These are phyloP conservation scores for Thaumatotibia leucotreta DNA, from an alignment of 1,140 invertebrate species.

Conservation along the genomic window DNA sequence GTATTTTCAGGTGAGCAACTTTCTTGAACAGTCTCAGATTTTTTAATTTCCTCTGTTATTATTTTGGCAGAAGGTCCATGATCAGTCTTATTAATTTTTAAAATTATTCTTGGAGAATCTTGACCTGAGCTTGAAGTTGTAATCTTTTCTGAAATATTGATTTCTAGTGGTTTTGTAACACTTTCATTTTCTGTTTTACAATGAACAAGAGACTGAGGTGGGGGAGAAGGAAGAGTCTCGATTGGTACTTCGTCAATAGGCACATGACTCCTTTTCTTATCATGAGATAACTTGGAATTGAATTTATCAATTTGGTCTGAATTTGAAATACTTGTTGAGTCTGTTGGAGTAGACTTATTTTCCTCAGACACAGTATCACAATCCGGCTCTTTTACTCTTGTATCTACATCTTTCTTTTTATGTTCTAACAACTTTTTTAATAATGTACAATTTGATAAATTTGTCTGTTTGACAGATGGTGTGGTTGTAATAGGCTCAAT, in stretches of 20 bases:
- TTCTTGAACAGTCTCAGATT: slow-evolving; percentile 33
- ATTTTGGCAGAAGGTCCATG: slow-evolving; percentile 73
- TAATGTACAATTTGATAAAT: slow-evolving; percentile 51
- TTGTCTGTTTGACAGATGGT: slow-evolving; percentile 27
- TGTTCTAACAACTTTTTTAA: slow-evolving; percentile 63
- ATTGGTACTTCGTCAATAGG: slow-evolving; percentile 20
- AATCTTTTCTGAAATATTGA: slow-evolving; percentile 62
- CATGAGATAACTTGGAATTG: slow-evolving; percentile 15
- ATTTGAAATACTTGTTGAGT: neutral
- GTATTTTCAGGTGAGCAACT: slow-evolving; percentile 37
- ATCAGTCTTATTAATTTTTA: slow-evolving; percentile 76
- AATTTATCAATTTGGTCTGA: slow-evolving; percentile 15
- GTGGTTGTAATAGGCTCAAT: slow-evolving; percentile 15
- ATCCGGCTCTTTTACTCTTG: slow-evolving; percentile 28
- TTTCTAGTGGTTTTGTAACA: slow-evolving; percentile 67
- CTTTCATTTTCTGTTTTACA: slow-evolving; percentile 52
- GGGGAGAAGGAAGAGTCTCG: slow-evolving; percentile 21
- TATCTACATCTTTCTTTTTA: slow-evolving; percentile 40
- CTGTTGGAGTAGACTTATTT: neutral
- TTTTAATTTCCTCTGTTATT: slow-evolving; percentile 63
- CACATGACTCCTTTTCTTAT: slow-evolving; percentile 15
- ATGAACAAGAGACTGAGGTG: slow-evolving; percentile 40
- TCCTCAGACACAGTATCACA: slow-evolving; percentile 23
- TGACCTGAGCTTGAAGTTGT: slow-evolving; percentile 62
- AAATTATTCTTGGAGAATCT: slow-evolving; percentile 74